phyloP scores from a whole-genome alignment of 2,113 vertebrate species.

The Capreolus pygargus region DNA sequence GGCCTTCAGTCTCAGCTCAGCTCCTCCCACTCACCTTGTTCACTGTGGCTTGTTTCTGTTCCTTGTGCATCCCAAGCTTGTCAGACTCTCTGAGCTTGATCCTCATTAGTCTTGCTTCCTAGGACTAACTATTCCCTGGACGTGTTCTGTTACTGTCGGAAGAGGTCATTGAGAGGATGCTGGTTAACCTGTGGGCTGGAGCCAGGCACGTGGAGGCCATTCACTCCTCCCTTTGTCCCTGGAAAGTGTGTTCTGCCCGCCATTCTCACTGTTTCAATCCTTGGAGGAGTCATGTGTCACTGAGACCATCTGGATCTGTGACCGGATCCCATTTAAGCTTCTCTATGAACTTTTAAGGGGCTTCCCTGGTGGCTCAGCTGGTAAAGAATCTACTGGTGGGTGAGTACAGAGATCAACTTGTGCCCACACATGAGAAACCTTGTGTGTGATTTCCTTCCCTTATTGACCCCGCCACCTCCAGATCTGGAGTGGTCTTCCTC shows the following conservation, averaged over 20 bases:
- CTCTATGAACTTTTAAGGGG: not conserved
- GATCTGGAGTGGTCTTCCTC: not conserved
- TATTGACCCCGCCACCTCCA: not conserved
- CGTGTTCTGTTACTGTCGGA: not conserved
- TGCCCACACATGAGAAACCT: not conserved
- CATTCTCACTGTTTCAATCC: not conserved
- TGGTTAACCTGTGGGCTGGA: not conserved
- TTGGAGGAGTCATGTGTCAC: not conserved
- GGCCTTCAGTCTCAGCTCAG: not conserved
- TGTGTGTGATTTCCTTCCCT: not conserved
- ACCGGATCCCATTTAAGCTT: not conserved
- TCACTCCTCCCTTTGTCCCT: not conserved
- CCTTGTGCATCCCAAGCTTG: not conserved
- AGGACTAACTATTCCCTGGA: not conserved
- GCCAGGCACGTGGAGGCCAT: not conserved
- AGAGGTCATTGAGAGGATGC: not conserved
- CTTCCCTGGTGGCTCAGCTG: not conserved
- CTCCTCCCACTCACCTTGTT: not conserved
- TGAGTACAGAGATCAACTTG: not conserved
- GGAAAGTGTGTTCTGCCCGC: not conserved
- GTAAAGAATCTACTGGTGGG: not conserved
- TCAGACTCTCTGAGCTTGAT: not conserved
- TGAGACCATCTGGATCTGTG: not conserved
- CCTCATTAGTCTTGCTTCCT: not conserved
- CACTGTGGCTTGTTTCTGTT: not conserved